These are phyloP conservation scores for Portunus trituberculatus DNA, from an alignment of 1,140 invertebrate species.

Conservation along the genomic window DNA sequence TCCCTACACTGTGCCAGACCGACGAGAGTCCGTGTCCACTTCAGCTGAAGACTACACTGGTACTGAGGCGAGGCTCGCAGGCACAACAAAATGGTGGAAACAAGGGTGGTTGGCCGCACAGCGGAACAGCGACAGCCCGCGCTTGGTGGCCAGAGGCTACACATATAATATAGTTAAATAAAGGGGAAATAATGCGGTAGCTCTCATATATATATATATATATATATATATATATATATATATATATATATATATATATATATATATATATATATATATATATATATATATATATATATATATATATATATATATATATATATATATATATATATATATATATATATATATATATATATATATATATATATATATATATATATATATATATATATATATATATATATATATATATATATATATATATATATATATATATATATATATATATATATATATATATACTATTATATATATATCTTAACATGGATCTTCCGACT, in stretches of 20 bases:
- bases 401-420: slow-evolving; percentile 44
- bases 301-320: slow-evolving; percentile 62
- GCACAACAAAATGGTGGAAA: too few species aligned
- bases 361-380: slow-evolving; percentile 49
- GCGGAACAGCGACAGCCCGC: too few species aligned
- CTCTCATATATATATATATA: slow-evolving; percentile 52
- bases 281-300: slow-evolving; percentile 59
- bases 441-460: slow-evolving; percentile 18
- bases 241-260: slow-evolving; percentile 57
- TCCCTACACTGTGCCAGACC: too few species aligned
- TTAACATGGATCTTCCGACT: too few species aligned
- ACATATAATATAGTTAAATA: neutral
- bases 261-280: slow-evolving; percentile 56
- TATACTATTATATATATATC: too few species aligned
- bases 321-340: slow-evolving; percentile 44
- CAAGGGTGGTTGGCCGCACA: too few species aligned
- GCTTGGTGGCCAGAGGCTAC: too few species aligned
- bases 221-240: slow-evolving; percentile 62
- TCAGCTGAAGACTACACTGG: too few species aligned
- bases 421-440: neutral
- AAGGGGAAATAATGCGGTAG: too few species aligned
- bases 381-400: slow-evolving; percentile 48
- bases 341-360: slow-evolving; percentile 4
- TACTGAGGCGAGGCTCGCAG: too few species aligned
- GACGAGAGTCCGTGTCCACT: too few species aligned